Percentiles rank a stretch among this genome's conserved stretches.
Conservation (phyloP, 2,113 vertebrate genomes). For the Trogon surrucura region DNA sequence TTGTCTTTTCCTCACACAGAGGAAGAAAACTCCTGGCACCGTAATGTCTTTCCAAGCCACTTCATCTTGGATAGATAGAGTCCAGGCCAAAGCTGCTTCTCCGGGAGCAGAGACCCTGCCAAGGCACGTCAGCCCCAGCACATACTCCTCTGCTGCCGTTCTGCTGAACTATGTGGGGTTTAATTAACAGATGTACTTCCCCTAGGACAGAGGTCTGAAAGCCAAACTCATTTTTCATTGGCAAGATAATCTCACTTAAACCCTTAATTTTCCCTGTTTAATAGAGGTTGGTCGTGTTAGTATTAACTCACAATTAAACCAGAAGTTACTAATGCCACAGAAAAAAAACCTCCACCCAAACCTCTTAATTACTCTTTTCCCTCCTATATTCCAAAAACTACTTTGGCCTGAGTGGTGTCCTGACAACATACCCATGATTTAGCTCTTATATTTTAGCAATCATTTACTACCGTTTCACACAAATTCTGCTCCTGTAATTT, state of each 20-base stretch:
- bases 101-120: neutral
- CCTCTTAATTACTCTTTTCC: neutral
- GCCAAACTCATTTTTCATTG: slow-evolving; percentile 13
- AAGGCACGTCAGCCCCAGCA: neutral
- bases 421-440: neutral
- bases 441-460: neutral
- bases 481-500: neutral
- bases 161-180: neutral
- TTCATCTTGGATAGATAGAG: neutral
- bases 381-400: neutral
- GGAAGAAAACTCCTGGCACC: neutral
- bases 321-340: neutral
- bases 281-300: neutral
- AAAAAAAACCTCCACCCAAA: neutral
- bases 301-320: slow-evolving; percentile 9
- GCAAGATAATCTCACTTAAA: slow-evolving; percentile 44
- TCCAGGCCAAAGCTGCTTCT: neutral
- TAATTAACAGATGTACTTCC: neutral
- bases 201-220: neutral
- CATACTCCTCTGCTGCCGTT: neutral
- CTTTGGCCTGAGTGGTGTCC: neutral
- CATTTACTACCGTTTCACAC: neutral
- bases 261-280: neutral
- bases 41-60: neutral
- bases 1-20: neutral